These are phyloP conservation scores for Microcebus lehilahytsara DNA, from an alignment of 2,113 vertebrate genomes.

Conservation along the genomic window DNA sequence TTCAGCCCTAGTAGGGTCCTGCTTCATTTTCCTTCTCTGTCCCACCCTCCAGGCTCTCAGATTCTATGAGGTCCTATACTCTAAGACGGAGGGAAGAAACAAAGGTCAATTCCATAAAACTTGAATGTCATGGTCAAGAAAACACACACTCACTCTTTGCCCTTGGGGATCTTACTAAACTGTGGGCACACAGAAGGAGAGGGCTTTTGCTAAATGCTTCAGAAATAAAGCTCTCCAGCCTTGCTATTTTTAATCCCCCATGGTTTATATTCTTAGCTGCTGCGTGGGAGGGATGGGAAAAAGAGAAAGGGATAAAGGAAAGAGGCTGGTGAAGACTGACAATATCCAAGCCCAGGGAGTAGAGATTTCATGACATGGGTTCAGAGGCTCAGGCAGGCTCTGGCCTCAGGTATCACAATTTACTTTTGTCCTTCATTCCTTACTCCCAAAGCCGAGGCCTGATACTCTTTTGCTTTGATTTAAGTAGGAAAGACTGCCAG, in stretches of 20 bases:
- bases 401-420: background rate
- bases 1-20: background rate
- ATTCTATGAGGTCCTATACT: background rate
- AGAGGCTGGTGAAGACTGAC: slow-evolving; percentile 9
- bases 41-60: background rate
- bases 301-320: slow-evolving; percentile 56
- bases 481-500: background rate
- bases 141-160: background rate
- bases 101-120: slow-evolving; percentile 2
- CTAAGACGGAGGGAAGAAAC: background rate
- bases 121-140: background rate
- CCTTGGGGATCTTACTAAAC: slow-evolving; percentile 46
- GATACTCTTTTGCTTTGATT: background rate
- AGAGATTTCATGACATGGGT: background rate
- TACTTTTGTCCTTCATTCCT: background rate
- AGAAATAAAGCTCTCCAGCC: slow-evolving; percentile 70
- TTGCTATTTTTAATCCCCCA: slow-evolving; percentile 72
- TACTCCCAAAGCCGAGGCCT: background rate
- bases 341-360: background rate
- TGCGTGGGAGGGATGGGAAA: slow-evolving; percentile 66
- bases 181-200: slow-evolving; percentile 48
- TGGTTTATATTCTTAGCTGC: slow-evolving; percentile 75
- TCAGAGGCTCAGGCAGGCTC: background rate
- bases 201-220: slow-evolving; percentile 59
- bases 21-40: background rate